These are phyloP conservation scores for Acheta domesticus DNA, from an alignment of 2,888 invertebrate genomes.

Conservation along the genomic window DNA sequence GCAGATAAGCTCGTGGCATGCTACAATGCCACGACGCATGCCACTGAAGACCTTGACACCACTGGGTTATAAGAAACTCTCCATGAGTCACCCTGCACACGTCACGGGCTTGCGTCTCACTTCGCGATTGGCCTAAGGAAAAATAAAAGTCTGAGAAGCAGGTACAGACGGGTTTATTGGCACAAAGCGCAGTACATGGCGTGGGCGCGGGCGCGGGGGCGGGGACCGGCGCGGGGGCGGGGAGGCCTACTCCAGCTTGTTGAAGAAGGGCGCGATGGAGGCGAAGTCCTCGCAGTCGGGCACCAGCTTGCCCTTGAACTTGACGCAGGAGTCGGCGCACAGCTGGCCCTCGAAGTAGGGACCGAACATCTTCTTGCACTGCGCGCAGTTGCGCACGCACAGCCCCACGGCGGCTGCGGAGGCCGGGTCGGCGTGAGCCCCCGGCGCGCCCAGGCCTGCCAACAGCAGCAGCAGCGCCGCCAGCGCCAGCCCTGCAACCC, in stretches of 20 bases:
- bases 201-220: neutral
- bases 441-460: neutral
- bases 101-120: no score
- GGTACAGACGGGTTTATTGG: no score
- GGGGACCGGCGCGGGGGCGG: conserved; percentile 24
- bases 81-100: no score
- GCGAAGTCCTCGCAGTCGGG: conserved; percentile 81
- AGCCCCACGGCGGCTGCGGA: conserved; percentile 50
- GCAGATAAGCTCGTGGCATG: no score
- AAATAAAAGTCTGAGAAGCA: no score
- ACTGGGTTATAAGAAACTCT: no score
- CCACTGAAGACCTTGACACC: no score
- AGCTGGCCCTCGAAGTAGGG: conserved; percentile 81
- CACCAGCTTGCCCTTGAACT: conserved; percentile 76
- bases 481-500: neutral
- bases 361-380: conserved; percentile 85
- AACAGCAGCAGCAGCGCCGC: neutral
- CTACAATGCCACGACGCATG: no score
- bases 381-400: conserved; percentile 83
- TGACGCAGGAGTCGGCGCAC: conserved; percentile 80
- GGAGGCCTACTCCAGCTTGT: conserved; percentile 50
- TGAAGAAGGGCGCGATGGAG: conserved; percentile 75
- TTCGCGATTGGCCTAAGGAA: no score
- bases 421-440: neutral
- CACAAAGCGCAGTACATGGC: no score